These are phyloP conservation scores for Suricata suricatta DNA, from an alignment of 2,113 vertebrate genomes.

Conservation along the genomic window DNA sequence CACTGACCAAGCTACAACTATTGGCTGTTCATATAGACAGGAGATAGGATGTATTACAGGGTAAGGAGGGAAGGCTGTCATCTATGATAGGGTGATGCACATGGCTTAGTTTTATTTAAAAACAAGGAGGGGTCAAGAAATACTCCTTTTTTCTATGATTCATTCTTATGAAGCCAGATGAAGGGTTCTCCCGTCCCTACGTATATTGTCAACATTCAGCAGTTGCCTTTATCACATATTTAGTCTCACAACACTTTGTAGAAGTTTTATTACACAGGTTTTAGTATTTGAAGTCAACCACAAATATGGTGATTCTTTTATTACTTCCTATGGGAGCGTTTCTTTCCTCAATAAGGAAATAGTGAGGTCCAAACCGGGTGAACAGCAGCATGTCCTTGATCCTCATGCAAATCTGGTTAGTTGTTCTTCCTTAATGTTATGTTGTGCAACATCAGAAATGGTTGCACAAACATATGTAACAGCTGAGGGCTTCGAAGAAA, in stretches of 20 bases:
- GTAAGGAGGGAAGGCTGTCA: background rate
- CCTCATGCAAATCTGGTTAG: background rate
- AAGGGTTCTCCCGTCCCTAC: background rate
- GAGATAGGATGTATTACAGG: background rate
- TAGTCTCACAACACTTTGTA: background rate
- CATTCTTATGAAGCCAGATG: constrained; percentile 17
- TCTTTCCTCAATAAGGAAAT: constrained; percentile 35
- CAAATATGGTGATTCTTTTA: constrained; percentile 30
- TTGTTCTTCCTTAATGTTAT: background rate
- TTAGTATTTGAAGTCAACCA: constrained; percentile 36
- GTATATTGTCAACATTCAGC: background rate
- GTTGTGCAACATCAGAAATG: background rate
- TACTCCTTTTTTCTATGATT: constrained; percentile 2
- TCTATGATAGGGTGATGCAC: background rate
- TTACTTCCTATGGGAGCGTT: background rate
- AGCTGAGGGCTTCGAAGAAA: background rate
- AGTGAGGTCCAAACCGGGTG: background rate
- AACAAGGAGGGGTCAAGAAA: background rate
- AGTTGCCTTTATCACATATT: background rate
- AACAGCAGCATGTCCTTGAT: background rate
- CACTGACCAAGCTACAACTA: background rate
- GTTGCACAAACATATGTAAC: background rate
- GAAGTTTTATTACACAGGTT: constrained; percentile 37
- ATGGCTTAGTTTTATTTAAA: background rate
- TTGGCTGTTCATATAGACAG: background rate